These are phyloP conservation scores for Xylota sylvarum DNA, from an alignment of 2,888 invertebrate species.

Conservation along the genomic window DNA sequence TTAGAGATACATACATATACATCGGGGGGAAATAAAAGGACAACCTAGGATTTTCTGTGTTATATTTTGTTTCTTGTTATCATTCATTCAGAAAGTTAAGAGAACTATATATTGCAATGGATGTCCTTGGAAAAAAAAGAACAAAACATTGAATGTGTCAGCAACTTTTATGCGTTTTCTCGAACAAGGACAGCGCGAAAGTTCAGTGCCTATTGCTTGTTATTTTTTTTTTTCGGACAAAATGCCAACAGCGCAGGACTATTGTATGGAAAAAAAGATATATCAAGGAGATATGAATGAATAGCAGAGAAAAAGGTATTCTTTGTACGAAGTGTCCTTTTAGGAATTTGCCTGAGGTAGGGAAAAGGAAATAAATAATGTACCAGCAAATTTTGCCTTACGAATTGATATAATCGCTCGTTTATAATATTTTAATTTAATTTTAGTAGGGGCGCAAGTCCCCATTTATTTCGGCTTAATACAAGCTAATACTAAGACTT, in stretches of 20 bases:
- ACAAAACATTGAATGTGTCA: slow-evolving; percentile 26
- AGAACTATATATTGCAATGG: slow-evolving; percentile 28
- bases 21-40: background rate
- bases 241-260: slow-evolving; percentile 14
- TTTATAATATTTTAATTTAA: too few relatives aligned
- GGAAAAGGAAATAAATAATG: background rate
- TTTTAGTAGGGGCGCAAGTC: too few relatives aligned
- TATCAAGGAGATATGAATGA: background rate
- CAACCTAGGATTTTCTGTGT: slow-evolving; percentile 2
- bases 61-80: slow-evolving; percentile 25
- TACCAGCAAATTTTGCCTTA: background rate
- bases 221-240: background rate
- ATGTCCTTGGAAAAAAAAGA: slow-evolving; percentile 21
- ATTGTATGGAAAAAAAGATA: background rate
- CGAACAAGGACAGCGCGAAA: slow-evolving; percentile 29
- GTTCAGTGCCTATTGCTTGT: slow-evolving; percentile 1
- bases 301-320: background rate
- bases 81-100: slow-evolving; percentile 18
- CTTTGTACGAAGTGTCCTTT: background rate
- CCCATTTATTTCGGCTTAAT: too few relatives aligned
- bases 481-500: too few relatives aligned
- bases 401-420: background rate
- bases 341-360: background rate
- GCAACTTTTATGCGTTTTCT: slow-evolving; percentile 21
- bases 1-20: background rate